These are phyloP conservation scores for Cephus runcator DNA, from an alignment of 2,888 invertebrate species.

Conservation along the genomic window DNA sequence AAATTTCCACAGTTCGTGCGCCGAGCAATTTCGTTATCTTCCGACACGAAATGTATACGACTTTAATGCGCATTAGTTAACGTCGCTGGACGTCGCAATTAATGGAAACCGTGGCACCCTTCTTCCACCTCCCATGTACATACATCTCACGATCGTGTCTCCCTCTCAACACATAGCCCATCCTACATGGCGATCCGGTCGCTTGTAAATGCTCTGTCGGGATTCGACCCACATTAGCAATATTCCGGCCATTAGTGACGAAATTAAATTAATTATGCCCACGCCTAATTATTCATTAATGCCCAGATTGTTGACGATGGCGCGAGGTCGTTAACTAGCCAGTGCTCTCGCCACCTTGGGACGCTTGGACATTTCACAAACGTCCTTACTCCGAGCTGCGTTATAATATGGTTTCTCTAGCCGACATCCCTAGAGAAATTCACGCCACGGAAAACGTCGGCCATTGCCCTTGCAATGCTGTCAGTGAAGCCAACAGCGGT, in stretches of 20 bases:
- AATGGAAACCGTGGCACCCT: not conserved
- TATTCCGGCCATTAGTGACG: constrained; percentile 11
- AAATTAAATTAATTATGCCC: constrained; percentile 19
- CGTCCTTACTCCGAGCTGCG: not conserved
- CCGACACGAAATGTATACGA: constrained; percentile 1
- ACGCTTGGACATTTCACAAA: not conserved
- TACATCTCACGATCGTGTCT: not conserved
- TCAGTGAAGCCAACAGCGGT: not conserved
- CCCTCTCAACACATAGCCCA: not conserved
- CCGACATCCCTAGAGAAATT: not conserved
- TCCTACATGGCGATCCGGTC: not conserved
- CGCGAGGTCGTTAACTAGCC: not conserved
- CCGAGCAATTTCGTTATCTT: not conserved
- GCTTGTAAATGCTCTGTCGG: constrained; percentile 17
- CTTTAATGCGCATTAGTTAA: constrained; percentile 1
- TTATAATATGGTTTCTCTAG: not conserved
- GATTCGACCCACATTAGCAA: constrained; percentile 19
- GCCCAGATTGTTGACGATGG: constrained; percentile 13
- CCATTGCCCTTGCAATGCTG: not conserved
- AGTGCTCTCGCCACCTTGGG: not conserved
- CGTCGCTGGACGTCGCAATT: not conserved
- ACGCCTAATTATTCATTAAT: constrained; percentile 17
- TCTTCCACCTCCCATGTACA: not conserved
- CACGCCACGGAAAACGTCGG: not conserved
- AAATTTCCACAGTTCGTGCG: not conserved